Evolutionary conservation across 1,140 invertebrate species (phyloP).

Genomic region (Chironomus striatipennis): DNA sequence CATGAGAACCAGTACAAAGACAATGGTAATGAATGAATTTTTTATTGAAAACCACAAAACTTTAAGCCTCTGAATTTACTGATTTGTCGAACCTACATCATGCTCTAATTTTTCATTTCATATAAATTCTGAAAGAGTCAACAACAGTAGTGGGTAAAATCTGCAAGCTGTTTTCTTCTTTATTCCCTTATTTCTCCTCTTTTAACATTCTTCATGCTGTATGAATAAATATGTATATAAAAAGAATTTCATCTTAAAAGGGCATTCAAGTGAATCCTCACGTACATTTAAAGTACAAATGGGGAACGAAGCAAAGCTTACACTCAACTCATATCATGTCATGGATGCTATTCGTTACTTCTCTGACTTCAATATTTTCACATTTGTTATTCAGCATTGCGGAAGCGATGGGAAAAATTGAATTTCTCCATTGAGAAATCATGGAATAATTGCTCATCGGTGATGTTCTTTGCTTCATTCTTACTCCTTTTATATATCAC

Average conservation of each 20-base stretch:
- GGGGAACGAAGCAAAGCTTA: background rate
- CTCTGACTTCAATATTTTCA: background rate
- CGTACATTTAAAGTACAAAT: slow-evolving; percentile 8
- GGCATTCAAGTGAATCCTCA: slow-evolving; percentile 11
- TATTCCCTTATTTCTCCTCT: no score
- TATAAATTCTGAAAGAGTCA: background rate
- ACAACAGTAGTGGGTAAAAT: background rate
- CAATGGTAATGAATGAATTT: no score
- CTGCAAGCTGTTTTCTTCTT: no score
- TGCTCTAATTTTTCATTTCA: background rate
- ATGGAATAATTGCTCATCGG: background rate
- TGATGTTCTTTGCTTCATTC: background rate
- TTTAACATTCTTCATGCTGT: no score
- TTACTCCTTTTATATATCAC: background rate
- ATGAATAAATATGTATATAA: background rate
- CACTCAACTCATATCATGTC: background rate
- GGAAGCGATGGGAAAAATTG: background rate
- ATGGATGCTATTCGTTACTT: background rate
- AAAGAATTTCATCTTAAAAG: slow-evolving; percentile 2
- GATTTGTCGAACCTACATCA: slow-evolving; percentile 4
- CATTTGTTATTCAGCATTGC: slow-evolving; percentile 12
- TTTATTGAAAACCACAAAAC: no score
- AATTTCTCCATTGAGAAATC: slow-evolving; percentile 13
- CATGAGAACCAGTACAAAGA: no score
- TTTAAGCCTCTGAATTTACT: background rate